A percentile compares a stretch with the other conserved stretches of the same genome.
Evolutionary conservation across 2,888 invertebrate species (phyloP).

Genomic region (Drosophila silvestris): DNA sequence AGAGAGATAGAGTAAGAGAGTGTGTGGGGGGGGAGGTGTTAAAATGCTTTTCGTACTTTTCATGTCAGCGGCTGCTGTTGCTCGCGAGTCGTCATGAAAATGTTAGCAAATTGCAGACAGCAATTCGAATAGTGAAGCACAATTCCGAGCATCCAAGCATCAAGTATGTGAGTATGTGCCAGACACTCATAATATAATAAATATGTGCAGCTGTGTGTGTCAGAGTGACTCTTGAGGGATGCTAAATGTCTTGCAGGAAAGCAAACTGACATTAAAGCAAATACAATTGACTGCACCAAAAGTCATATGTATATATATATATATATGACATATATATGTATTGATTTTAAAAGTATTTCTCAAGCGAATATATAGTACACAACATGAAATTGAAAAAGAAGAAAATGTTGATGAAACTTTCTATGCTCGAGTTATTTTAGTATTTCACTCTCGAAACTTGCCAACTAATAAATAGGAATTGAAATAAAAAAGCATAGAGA

Average conservation of each 20-base stretch:
- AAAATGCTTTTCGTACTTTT: slow-evolving; percentile 29
- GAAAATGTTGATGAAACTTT: background rate
- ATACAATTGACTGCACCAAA: slow-evolving; percentile 30
- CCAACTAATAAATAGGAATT: background rate
- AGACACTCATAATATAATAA: slow-evolving; percentile 54
- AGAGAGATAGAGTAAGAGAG: background rate
- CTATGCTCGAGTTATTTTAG: background rate
- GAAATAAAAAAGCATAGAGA: background rate
- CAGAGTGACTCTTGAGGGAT: slow-evolving; percentile 34
- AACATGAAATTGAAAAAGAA: background rate
- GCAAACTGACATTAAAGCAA: slow-evolving; percentile 38
- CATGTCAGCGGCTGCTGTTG: slow-evolving; percentile 24
- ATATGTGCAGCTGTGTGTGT: slow-evolving; percentile 4
- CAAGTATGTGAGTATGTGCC: slow-evolving; percentile 48
- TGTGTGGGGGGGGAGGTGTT: background rate
- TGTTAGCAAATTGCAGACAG: slow-evolving; percentile 55
- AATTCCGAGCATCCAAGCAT: slow-evolving; percentile 34
- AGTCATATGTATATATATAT: background rate
- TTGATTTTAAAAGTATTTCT: background rate
- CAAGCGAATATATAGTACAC: background rate
- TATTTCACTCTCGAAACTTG: background rate
- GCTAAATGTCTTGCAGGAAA: slow-evolving; percentile 41
- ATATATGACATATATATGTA: too few species aligned
- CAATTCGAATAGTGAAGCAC: slow-evolving; percentile 46
- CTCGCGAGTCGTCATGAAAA: slow-evolving; percentile 29